Evolutionary conservation across 2,888 invertebrate genomes (phyloP).

Genomic region (Cacoxenus indagator): DNA sequence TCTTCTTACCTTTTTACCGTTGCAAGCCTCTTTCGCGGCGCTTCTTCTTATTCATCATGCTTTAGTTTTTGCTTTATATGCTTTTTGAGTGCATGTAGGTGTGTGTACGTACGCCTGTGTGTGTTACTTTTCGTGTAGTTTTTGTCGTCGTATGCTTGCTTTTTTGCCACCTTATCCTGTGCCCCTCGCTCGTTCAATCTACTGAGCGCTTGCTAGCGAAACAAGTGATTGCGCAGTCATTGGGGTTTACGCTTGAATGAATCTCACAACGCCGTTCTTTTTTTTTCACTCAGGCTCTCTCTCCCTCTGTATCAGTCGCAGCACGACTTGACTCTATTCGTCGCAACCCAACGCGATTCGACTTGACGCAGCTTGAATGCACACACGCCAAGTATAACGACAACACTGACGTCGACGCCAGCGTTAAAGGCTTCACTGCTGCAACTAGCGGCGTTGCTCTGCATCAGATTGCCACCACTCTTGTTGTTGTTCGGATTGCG

Average conservation of each 20-base stretch:
- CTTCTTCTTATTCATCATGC: neutral
- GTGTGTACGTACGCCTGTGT: neutral
- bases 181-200: no score
- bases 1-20: no score
- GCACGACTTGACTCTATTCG: neutral
- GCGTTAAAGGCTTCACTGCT: no score
- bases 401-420: no score
- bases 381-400: no score
- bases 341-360: no score
- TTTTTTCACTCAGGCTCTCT: neutral
- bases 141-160: neutral
- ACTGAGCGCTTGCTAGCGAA: neutral
- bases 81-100: neutral
- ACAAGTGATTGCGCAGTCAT: constrained; percentile 12
- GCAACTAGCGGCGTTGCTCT: no score
- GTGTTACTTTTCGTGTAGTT: neutral
- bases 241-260: constrained; percentile 17
- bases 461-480: no score
- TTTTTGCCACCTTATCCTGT: no score
- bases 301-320: neutral
- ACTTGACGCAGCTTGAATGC: no score
- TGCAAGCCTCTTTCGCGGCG: neutral
- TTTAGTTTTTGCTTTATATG: neutral
- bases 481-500: no score
- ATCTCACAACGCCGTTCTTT: neutral